Percentiles rank a stretch among this genome's conserved stretches.
Evolutionary conservation across 2,797 vertebrate genomes (phyloP).

Genomic region (Lycodopsis pacificus): DNA sequence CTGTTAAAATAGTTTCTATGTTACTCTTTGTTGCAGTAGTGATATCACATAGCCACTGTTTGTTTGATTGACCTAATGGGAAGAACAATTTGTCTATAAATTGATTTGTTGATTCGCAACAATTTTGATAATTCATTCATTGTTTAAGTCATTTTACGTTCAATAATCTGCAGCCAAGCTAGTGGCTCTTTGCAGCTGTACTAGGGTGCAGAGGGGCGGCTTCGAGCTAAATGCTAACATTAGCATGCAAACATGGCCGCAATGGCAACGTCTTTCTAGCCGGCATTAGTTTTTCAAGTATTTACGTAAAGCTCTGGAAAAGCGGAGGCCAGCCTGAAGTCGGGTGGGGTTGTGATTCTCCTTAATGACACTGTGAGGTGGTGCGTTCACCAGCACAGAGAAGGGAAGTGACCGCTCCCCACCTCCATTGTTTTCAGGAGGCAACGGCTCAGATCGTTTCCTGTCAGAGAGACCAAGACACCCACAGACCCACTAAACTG

Average conservation of each 20-base stretch:
- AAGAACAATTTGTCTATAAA: neutral
- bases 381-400: conserved; percentile 32
- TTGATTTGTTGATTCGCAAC: no score
- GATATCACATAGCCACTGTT: neutral
- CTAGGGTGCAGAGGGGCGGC: no score
- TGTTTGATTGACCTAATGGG: neutral
- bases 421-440: conserved; percentile 68
- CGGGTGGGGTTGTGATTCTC: neutral
- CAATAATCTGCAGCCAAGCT: no score
- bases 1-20: neutral
- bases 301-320: neutral
- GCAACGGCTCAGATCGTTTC: conserved; percentile 52
- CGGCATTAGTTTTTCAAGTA: accelerated
- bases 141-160: no score
- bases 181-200: neutral
- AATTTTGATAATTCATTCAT: no score
- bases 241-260: neutral
- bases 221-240: neutral
- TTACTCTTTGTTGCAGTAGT: neutral
- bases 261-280: neutral
- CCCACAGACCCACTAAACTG: neutral
- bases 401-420: conserved; percentile 69
- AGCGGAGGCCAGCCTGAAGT: neutral
- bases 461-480: conserved; percentile 47
- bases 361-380: conserved; percentile 27